Evolutionary conservation across 2,113 vertebrate species (phyloP), one percentile per base, ranked within the genome.

Genomic region (Synchiropus splendidus): DNA sequence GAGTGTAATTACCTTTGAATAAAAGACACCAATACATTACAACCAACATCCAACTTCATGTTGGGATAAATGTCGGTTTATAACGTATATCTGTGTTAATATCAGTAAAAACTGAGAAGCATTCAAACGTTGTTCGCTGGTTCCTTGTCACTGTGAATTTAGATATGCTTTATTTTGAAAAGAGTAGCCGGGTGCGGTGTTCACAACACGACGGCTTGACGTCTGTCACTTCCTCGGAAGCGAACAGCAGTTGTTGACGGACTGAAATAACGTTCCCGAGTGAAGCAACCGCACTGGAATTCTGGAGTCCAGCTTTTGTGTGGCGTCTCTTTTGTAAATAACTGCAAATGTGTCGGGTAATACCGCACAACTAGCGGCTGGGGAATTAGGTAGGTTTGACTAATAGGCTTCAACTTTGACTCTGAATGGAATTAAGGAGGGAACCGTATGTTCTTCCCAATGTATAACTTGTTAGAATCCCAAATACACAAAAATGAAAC

Each of bases 171-270:
- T 59, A 66, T 57, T 51, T 54, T 36, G 6, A 15, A 44, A 64
- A 43, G 9, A 5, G 1, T 18, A 6, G 12, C 16, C 52, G 55
- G 58, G 2, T 1, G 16, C 0, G 1, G 9, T 18, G n/a, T 12
- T 16, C 6, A 18, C 16, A 45, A 34, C 32, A 45, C 18, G 32
- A 9, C 31, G 6, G 1, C 30, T 36, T 51, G 6, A 42, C 16
- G 1, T 0, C 1, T 32, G 18, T 12, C 32, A 42, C 21, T 35
- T 18, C 10, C 12, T 8, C 30, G 9, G 9, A 11, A 12, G 14
- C 18, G 12, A 44, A 8, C 34, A 72, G 53, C 61, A 62, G 72
- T 67, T 77, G 73, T 73, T 75, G 71, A 77, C 71, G 50, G 51
- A 43, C 13, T 30, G 18, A 27, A 14, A 45, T 33, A 45, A 27